Percentiles rank a stretch among this genome's conserved stretches.
These are phyloP conservation scores for Corydoras sp. DNA, from an alignment of 2,113 vertebrate species.

Conservation along the genomic window DNA sequence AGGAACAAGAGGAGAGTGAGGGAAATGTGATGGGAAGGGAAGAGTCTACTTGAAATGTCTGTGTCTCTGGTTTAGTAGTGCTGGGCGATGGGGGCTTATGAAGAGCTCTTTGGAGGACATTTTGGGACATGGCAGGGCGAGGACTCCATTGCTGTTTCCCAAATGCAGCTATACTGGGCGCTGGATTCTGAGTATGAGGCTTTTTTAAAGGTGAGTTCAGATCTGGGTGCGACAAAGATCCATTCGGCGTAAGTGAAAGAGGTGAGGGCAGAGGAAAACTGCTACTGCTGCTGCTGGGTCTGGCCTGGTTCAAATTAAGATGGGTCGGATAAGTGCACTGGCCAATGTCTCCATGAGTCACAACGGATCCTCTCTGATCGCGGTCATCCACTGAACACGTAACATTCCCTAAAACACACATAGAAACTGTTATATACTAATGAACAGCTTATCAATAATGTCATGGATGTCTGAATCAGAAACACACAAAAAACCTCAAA, in stretches of 20 bases:
- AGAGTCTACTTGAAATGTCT: constrained; percentile 51
- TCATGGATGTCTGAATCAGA: too few species aligned
- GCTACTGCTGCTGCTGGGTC: constrained; percentile 43
- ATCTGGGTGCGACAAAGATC: constrained; percentile 32
- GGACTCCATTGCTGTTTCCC: constrained; percentile 57
- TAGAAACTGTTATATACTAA: too few species aligned
- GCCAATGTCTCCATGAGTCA: constrained; percentile 49
- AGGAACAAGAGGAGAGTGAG: constrained; percentile 47
- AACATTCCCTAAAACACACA: constrained; percentile 30
- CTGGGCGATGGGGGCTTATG: constrained; percentile 58
- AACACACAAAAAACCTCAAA: too few species aligned
- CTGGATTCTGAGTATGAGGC: constrained; percentile 38
- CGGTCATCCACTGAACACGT: constrained; percentile 35
- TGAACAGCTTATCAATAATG: too few species aligned
- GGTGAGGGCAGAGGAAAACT: constrained; percentile 28
- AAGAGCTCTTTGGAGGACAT: constrained; percentile 57
- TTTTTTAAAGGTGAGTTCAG: constrained; percentile 49
- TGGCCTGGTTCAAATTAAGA: constrained; percentile 50
- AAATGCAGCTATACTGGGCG: constrained; percentile 47
- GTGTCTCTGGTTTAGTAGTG: constrained; percentile 43
- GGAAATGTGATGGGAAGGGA: constrained; percentile 42
- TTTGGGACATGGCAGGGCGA: constrained; percentile 54
- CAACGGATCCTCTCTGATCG: constrained; percentile 41
- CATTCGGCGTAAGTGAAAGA: constrained; percentile 34
- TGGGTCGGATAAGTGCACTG: constrained; percentile 57